Base-by-base conservation (phyloP, 2,888 invertebrate species). In the Troilus luridus region DNA sequence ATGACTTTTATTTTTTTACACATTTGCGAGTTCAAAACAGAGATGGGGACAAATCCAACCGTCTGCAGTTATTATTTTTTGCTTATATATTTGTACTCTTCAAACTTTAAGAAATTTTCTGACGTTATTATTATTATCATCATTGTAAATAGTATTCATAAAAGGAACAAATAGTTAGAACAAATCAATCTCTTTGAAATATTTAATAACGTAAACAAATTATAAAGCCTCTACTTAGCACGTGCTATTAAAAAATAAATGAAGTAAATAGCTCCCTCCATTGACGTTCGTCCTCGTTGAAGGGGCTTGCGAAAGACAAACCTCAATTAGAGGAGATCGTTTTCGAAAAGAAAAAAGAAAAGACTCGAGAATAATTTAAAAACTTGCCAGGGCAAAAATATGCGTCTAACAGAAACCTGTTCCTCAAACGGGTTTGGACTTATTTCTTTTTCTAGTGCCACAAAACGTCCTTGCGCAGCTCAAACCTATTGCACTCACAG, bases 321-420 rank as follows among this genome's bases (percentile, higher is more conserved):
- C 17, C 17, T 77, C 72, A 77, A 41, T 77, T 77, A 77, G 72
- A 77, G 41, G 41, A 77, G 41, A 77, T 41, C 27, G 41, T 77
- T 77, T 77, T 77, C 72, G 72, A 77, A 77, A 77, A 77, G 72
- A 0, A 2, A 77, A 77, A 77, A 41, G 27, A 77, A 41, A 77
- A 77, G 72, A 77, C 72, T 77, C 14, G 3, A 7, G 72, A 77
- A 77, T 77, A 77, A 77, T 77, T 77, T 77, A 77, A 77, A 77
- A 77, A 77, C 72, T 41, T 41, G 72, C 27, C 17, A 77, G 72
- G 72, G 72, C 72, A 77, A 77, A 72, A 77, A 77, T 77, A 77
- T 77, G 72, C 72, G 72, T 17, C 72, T 77, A 77, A 77, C 27
- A 77, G 72, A 77, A 77, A 77, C 72, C 72, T 41, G 72, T 77